phyloP scores from a whole-genome alignment of 2,888 invertebrate species.

The Serripes groenlandicus region DNA sequence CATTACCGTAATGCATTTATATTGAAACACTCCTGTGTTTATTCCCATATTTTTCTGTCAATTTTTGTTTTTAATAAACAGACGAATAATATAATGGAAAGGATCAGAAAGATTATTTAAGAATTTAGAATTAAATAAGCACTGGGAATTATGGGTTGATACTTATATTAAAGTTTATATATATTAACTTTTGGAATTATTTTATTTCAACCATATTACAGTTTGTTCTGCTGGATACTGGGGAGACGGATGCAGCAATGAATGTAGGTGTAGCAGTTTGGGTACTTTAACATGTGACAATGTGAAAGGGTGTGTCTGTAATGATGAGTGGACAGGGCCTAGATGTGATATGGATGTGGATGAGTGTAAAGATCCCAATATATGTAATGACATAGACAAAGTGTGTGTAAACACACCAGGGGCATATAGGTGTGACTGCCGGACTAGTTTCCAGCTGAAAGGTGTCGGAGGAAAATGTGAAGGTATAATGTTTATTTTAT shows the following conservation, averaged over 20 bases:
- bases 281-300: conserved; percentile 42
- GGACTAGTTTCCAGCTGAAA: conserved; percentile 20
- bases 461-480: conserved; percentile 7
- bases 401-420: conserved; percentile 48
- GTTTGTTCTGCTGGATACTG: neutral
- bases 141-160: no score
- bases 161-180: no score
- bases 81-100: no score
- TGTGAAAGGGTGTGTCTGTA: conserved; percentile 49
- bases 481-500: neutral
- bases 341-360: conserved; percentile 45
- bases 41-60: no score
- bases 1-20: no score
- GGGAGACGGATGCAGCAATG: neutral
- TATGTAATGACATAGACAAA: conserved; percentile 32
- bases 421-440: conserved; percentile 48
- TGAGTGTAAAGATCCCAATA: conserved; percentile 36
- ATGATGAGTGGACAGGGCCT: conserved; percentile 42
- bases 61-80: no score
- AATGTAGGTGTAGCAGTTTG: neutral
- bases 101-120: no score
- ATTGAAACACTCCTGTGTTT: no score
- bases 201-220: no score
- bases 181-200: no score
- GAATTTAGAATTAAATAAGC: no score